phyloP scores from a whole-genome alignment of 2,888 invertebrate species.

The Clepsis dumicolana region DNA sequence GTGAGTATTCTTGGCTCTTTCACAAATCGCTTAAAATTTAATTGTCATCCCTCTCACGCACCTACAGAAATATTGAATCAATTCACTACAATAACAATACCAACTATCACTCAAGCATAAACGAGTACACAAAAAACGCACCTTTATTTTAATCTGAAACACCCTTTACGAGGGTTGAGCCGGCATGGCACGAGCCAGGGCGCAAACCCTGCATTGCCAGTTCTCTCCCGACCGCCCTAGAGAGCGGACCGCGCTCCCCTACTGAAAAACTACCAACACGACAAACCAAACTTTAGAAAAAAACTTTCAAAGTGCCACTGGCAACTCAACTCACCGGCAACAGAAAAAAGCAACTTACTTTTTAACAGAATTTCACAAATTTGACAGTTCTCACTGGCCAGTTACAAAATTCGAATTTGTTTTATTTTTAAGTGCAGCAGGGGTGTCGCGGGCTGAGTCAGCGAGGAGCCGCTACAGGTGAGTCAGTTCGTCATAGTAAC shows the following conservation, averaged over 20 bases:
- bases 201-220: conserved; percentile 74
- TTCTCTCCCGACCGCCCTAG: conserved; percentile 75
- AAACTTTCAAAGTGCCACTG: neutral
- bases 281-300: neutral
- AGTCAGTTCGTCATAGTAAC: conserved; percentile 83
- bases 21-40: too few relatives aligned
- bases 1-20: too few relatives aligned
- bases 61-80: neutral
- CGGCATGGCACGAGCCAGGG: conserved; percentile 69
- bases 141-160: conserved; percentile 41
- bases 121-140: neutral
- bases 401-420: conserved; percentile 43
- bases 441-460: conserved; percentile 80
- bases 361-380: neutral
- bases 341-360: neutral
- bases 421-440: conserved; percentile 56
- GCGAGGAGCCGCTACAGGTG: conserved; percentile 76
- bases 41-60: neutral
- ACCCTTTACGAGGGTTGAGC: conserved; percentile 67
- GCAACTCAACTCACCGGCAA: neutral
- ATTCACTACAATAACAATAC: neutral
- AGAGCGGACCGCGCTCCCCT: conserved; percentile 82
- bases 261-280: conserved; percentile 49
- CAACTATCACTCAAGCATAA: conserved; percentile 7
- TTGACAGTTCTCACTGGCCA: neutral